phyloP scores from a whole-genome alignment of 92 coral and sea anemone genomes.

The Diadumene lineata region DNA sequence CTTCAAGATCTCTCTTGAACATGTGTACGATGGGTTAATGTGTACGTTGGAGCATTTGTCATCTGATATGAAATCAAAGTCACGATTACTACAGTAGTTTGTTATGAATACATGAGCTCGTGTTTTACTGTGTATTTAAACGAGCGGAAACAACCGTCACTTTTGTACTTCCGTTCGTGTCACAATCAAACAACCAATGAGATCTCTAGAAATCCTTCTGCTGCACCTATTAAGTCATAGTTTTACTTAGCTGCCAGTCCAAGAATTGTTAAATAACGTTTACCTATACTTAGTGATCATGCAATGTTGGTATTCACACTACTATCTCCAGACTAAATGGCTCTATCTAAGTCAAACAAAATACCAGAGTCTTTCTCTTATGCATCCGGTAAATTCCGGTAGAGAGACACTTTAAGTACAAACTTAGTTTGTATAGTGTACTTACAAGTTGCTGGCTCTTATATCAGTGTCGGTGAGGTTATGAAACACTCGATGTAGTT shows the following conservation, averaged over 20 bases:
- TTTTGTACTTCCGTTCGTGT: conserved; percentile 13
- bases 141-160: background rate
- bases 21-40: background rate
- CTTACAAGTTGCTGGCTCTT: background rate
- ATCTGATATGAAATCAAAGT: conserved; percentile 27
- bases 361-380: background rate
- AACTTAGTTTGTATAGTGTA: background rate
- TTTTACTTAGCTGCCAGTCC: background rate
- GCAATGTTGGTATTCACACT: background rate
- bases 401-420: background rate
- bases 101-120: conserved; percentile 2
- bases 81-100: conserved; percentile 13
- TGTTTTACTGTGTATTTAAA: background rate
- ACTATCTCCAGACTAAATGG: conserved; percentile 13
- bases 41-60: background rate
- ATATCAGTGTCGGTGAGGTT: conserved; percentile 13
- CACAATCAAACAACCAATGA: conserved; percentile 15
- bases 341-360: conserved; percentile 16
- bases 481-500: background rate
- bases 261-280: background rate
- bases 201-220: conserved; percentile 1
- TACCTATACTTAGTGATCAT: conserved; percentile 5
- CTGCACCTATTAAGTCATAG: background rate
- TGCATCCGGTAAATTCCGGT: conserved; percentile 12
- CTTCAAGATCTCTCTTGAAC: conserved; percentile 19